Base-by-base conservation (phyloP, 2,888 invertebrate genomes). In the Torymus aiolomorphi region DNA sequence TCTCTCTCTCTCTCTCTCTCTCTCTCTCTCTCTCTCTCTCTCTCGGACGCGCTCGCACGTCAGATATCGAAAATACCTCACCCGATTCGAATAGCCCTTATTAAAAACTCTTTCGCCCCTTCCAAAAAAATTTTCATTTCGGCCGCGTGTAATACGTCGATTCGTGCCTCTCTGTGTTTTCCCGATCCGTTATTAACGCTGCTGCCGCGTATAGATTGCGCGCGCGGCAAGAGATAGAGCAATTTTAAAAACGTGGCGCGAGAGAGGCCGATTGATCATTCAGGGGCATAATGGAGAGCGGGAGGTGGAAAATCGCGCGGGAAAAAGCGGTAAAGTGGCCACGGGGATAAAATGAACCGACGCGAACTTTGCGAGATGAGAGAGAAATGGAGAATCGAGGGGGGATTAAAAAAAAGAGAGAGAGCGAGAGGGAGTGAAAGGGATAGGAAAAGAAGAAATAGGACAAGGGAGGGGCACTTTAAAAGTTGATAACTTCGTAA, bases 191-290 rank as follows among this genome's bases (percentile, higher is more conserved):
- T 74, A 79, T 79, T 70, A 79, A 65, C 52, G 49, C 57, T 13
- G 14, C 18, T 31, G 13, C 31, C 31, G 65, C 8, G 24, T 8
- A n/a, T 2, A 20, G 8, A 16, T 51, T 31, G 31, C 24, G 5
- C 20, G 0, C 24, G 8, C 12, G 3, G 49, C n/a, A 13, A 12
- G 74, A 81, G 84, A 86, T 83, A 84, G 80, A 78, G 84, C 83
- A 85, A 85, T 85, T 86, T 85, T 81, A 83, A 82, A 80, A 83
- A 83, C 79, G 82, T 71, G 70, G 83, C 82, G 82, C 82, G 83
- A 31, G 31, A 8, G 31, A 31, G 31, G 8, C 8, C 83, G 85
- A 86, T 85, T 84, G 86, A 86, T 86, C 84, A 83, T 83, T 77
- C 74, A 76, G 14, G 5, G 76, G 75, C 74, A 83, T 83, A 76